These are phyloP conservation scores for Cochlearius cochlearius DNA, from an alignment of 2,113 vertebrate species.

Conservation along the genomic window DNA sequence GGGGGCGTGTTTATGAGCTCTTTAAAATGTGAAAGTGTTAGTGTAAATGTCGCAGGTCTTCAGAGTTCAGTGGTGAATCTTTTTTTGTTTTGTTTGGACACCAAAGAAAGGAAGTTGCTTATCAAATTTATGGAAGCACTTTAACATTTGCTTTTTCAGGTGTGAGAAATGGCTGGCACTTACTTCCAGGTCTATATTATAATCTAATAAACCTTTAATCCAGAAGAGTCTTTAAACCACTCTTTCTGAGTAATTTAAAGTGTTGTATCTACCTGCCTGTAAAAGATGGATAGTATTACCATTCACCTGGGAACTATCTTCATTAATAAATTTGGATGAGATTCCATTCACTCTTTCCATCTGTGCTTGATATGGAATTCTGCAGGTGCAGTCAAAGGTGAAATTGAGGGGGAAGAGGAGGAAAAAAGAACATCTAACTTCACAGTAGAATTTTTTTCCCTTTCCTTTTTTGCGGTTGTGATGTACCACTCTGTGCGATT, in stretches of 20 bases:
- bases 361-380: not conserved
- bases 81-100: not conserved
- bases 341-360: conserved; percentile 43
- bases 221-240: conserved; percentile 40
- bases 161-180: conserved; percentile 15
- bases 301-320: conserved; percentile 46
- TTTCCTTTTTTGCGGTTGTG: conserved; percentile 14
- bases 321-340: conserved; percentile 46
- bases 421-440: not conserved
- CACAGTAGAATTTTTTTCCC: not conserved
- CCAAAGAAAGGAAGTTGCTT: not conserved
- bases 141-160: conserved; percentile 31
- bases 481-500: not conserved
- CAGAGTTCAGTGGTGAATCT: not conserved
- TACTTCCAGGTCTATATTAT: conserved; percentile 13
- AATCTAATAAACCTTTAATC: conserved; percentile 63
- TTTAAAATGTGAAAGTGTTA: not conserved
- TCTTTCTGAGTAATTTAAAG: conserved; percentile 48
- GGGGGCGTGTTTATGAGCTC: rapidly evolving
- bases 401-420: not conserved
- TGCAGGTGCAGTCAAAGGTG: conserved; percentile 11
- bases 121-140: conserved; percentile 3
- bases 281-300: conserved; percentile 39
- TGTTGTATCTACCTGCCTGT: conserved; percentile 36
- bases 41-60: not conserved